Conservation (phyloP, 2,797 vertebrate genomes). For the Ceyx erithaca region DNA sequence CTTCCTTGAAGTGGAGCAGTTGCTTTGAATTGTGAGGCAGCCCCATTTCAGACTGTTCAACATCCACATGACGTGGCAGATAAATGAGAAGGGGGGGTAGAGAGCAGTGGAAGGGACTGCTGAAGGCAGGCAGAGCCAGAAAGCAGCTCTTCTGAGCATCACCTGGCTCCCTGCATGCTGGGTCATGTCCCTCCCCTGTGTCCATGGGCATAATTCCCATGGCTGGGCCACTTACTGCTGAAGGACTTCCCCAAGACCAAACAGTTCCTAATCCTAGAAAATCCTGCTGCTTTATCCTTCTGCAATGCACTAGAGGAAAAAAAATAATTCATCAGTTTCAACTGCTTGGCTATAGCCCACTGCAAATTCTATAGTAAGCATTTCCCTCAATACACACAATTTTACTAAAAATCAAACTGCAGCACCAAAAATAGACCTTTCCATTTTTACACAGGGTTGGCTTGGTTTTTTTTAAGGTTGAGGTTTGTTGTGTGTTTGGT, state of each 20-base stretch:
- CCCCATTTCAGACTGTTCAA: not conserved
- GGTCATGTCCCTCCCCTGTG: not conserved
- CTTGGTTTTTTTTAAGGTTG: not conserved
- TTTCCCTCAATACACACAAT: not conserved
- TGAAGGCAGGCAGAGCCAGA: not conserved
- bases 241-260: not conserved
- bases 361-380: not conserved
- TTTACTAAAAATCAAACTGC: not conserved
- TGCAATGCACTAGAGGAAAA: not conserved
- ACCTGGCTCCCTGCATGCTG: not conserved
- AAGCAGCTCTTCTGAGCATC: not conserved
- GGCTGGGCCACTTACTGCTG: not conserved
- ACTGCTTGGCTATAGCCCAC: not conserved
- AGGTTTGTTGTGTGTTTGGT: not conserved
- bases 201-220: not conserved
- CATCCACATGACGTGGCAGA: not conserved
- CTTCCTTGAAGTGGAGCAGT: not conserved
- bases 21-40: not conserved
- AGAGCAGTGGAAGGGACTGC: not conserved
- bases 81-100: not conserved
- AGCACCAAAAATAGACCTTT: not conserved
- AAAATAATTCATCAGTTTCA: not conserved
- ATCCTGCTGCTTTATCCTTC: not conserved
- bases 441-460: not conserved
- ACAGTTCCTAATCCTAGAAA: not conserved